These are phyloP conservation scores for Caenorhabditis becei DNA, from an alignment of 2,888 invertebrate species.

Conservation along the genomic window DNA sequence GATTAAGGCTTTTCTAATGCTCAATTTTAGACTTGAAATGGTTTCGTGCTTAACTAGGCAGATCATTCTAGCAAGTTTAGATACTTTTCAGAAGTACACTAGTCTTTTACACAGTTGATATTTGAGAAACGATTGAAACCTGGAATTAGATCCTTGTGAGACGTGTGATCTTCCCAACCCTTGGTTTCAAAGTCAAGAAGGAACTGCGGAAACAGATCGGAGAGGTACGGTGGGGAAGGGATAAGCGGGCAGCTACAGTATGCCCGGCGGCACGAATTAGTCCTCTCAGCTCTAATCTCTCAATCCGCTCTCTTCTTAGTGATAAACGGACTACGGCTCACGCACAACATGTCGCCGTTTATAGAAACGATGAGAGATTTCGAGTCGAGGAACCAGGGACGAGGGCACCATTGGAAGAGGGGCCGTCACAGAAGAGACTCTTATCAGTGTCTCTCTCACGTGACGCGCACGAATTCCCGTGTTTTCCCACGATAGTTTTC, in stretches of 20 bases:
- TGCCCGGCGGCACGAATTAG: neutral
- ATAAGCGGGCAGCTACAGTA: neutral
- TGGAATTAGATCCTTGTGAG: too few species aligned
- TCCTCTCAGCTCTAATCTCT: neutral
- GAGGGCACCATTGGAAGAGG: neutral
- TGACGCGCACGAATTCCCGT: conserved; percentile 16
- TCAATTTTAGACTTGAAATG: too few species aligned
- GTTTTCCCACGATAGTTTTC: conserved; percentile 11
- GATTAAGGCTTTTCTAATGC: too few species aligned
- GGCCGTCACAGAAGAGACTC: conserved; percentile 1
- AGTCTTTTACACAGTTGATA: too few species aligned
- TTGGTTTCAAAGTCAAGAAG: too few species aligned
- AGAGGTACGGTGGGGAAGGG: neutral
- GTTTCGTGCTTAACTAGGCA: too few species aligned
- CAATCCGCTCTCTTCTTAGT: neutral
- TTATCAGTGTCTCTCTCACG: conserved; percentile 13
- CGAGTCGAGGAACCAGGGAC: neutral
- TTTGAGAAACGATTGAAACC: too few species aligned
- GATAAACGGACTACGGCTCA: neutral
- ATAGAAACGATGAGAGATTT: neutral
- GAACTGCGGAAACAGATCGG: too few species aligned
- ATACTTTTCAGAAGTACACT: too few species aligned
- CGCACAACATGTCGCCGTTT: neutral
- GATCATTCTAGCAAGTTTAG: too few species aligned
- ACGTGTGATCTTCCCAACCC: too few species aligned